These are phyloP conservation scores for Peribatodes rhomboidaria DNA, from an alignment of 2,888 invertebrate genomes.

Conservation along the genomic window DNA sequence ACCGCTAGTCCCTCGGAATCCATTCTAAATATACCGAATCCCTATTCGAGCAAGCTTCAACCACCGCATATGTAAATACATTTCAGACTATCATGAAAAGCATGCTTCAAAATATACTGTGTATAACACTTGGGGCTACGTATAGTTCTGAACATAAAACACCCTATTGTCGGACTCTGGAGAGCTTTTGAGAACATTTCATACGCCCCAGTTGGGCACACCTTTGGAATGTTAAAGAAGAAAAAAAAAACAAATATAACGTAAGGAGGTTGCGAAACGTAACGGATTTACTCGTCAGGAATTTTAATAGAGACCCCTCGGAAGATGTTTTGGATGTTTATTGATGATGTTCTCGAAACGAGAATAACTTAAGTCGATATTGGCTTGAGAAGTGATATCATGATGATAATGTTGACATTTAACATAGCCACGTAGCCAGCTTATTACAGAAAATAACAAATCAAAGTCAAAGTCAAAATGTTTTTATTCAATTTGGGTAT, in stretches of 20 bases:
- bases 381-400: background rate
- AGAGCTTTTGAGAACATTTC: constrained; percentile 70
- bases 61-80: constrained; percentile 51
- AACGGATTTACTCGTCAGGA: constrained; percentile 44
- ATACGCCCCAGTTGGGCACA: constrained; percentile 66
- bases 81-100: constrained; percentile 52
- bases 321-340: constrained; percentile 25
- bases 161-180: constrained; percentile 71
- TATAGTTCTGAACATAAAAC: constrained; percentile 67
- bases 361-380: background rate
- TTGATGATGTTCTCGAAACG: constrained; percentile 16
- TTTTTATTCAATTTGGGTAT: too few species aligned
- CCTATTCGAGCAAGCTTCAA: constrained; percentile 44
- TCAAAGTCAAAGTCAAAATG: too few species aligned
- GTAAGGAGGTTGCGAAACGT: constrained; percentile 43
- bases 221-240: constrained; percentile 59
- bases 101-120: constrained; percentile 56
- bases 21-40: constrained; percentile 51
- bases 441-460: too few species aligned
- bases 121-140: constrained; percentile 58
- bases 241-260: constrained; percentile 54
- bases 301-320: constrained; percentile 37
- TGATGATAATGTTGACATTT: background rate
- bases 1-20: constrained; percentile 48
- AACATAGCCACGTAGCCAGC: too few species aligned